Evolutionary conservation across 2,888 invertebrate genomes (phyloP), one percentile per base, ranked within the genome.

Genomic region (Coelopa pilipes): DNA sequence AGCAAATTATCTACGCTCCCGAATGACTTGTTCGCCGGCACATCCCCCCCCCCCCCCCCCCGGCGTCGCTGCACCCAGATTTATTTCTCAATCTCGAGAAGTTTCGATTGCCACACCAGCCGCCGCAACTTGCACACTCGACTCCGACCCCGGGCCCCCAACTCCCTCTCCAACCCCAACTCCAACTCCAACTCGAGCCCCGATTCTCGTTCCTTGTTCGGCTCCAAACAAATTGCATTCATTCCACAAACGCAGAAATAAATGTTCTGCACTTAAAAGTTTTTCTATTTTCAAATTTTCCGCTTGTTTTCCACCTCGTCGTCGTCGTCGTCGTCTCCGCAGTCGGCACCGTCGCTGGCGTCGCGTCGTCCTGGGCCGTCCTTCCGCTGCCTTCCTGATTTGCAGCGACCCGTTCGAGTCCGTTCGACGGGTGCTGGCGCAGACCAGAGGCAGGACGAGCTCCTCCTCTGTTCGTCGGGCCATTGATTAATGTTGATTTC

Each of bases 211-310:
- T n/a, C 21, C 7, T 10, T n/a, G 15, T 7, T 11, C 34, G 50
- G 9, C 19, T 13, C 63, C 69, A 60, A 65, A 57, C 55, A 82
- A 82, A 82, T 80, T 80, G 82, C 81, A 82, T 82, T 82, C 80
- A 81, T 78, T 78, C 72, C 46, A 46, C 59, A 63, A 62, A 68
- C 59, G 62, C 66, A 21, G 59, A 74, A 71, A 74, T 67, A 74
- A 74, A 74, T 74, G 74, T 60, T 67, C 24, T 47, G 67, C 57
- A 71, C 74, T 74, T 74, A 74, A 74, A 74, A 74, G 46, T 74
- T 74, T 70, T 74, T 70, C 66, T 74, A 70, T 74, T 74, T 74
- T 59, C 70, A 45, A 74, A 53, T 70, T 62, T 62, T 34, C 50
- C 60, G 47, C 49, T 62, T 62, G 19, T 63, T 50, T 62, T 63